These are phyloP conservation scores for Heterodera schachtii DNA, from an alignment of 1,140 invertebrate species.

Conservation along the genomic window DNA sequence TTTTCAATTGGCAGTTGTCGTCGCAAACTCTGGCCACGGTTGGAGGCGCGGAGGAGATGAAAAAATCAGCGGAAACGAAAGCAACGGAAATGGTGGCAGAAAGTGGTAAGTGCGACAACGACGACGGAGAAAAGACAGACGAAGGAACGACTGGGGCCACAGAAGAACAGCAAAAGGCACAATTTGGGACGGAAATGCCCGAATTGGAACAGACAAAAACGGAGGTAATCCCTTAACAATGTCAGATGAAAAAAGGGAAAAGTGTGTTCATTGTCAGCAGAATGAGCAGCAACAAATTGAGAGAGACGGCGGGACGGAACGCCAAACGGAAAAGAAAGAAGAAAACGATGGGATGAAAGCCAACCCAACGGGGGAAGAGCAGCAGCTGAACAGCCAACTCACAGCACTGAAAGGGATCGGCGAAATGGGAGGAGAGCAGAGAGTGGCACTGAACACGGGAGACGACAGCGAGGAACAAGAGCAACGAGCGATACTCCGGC, in stretches of 20 bases:
- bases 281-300: background rate
- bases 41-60: background rate
- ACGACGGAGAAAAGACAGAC: background rate
- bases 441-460: background rate
- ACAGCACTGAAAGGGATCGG: background rate
- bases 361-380: background rate
- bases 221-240: background rate
- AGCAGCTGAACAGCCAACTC: background rate
- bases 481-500: slow-evolving; percentile 19
- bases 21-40: background rate
- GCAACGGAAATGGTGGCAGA: background rate
- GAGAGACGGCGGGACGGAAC: background rate
- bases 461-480: slow-evolving; percentile 21
- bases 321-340: slow-evolving; percentile 2
- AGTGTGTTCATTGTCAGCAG: background rate
- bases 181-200: background rate
- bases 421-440: background rate
- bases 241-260: background rate
- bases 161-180: background rate
- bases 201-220: slow-evolving; percentile 5
- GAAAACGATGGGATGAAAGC: background rate
- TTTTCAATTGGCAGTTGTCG: background rate
- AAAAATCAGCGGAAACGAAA: background rate
- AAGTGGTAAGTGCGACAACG: background rate
- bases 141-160: background rate